Evolutionary conservation across 2,113 vertebrate genomes (phyloP).

Genomic region (Oryzias curvinotus): DNA sequence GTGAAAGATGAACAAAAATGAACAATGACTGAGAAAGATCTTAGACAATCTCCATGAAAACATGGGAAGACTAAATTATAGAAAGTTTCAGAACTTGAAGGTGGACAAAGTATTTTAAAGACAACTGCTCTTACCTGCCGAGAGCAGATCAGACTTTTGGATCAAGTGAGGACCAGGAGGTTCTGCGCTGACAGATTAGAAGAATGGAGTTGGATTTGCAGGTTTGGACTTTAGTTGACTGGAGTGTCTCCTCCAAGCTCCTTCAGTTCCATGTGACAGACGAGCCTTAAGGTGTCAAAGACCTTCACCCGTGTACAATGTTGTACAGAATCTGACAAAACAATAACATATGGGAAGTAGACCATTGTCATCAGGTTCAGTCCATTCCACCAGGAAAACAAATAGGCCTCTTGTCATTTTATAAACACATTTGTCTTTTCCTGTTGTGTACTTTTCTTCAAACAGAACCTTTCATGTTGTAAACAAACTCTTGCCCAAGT

Average conservation of each 20-base stretch:
- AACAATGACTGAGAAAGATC: constrained; percentile 12
- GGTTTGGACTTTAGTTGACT: constrained; percentile 1
- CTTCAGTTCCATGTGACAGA: constrained; percentile 3
- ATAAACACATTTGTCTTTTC: no score
- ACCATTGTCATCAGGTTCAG: no score
- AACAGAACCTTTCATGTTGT: no score
- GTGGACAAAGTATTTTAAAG: background rate
- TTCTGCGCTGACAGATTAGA: background rate
- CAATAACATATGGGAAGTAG: no score
- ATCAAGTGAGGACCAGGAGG: background rate
- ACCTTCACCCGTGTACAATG: no score
- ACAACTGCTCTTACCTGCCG: no score
- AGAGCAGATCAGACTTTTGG: no score
- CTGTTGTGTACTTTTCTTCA: no score
- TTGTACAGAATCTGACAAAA: no score
- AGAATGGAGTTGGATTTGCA: background rate
- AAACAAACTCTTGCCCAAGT: no score
- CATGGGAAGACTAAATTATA: constrained; percentile 4
- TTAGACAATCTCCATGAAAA: background rate
- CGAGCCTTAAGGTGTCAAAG: background rate
- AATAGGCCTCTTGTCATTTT: no score
- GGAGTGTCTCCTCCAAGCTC: constrained; percentile 4
- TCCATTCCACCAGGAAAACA: no score
- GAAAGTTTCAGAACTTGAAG: background rate
- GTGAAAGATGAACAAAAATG: constrained; percentile 25